phyloP scores from a whole-genome alignment of 2,888 invertebrate species.

The Microchrysa polita region DNA sequence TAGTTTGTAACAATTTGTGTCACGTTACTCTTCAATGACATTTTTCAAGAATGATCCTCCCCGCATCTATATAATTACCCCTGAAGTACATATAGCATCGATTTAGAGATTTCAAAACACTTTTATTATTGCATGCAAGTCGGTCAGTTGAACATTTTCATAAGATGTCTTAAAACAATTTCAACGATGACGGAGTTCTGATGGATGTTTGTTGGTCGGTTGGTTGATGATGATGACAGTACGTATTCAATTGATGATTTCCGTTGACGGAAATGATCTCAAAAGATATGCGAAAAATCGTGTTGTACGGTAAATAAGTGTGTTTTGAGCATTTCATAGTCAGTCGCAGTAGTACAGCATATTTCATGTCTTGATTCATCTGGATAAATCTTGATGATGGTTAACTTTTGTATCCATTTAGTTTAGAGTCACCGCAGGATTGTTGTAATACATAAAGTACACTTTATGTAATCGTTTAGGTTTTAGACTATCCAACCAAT shows the following conservation, averaged over 20 bases:
- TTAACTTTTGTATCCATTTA: not conserved
- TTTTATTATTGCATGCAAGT: slow-evolving; percentile 5
- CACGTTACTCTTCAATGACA: slow-evolving; percentile 16
- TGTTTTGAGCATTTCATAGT: not conserved
- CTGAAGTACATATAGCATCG: no score
- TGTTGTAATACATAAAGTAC: no score
- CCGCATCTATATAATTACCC: no score
- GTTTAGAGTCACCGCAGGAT: not conserved
- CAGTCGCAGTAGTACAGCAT: not conserved
- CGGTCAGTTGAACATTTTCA: slow-evolving; percentile 6
- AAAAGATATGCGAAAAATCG: slow-evolving; percentile 14
- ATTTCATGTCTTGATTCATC: slow-evolving; percentile 28
- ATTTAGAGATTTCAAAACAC: not conserved
- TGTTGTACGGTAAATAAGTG: not conserved
- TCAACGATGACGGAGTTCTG: not conserved
- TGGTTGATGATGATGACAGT: slow-evolving; percentile 1
- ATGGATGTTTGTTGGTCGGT: no score
- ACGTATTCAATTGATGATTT: slow-evolving; percentile 42
- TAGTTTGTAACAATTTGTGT: not conserved
- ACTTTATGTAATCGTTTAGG: not conserved
- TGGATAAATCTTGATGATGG: slow-evolving; percentile 22
- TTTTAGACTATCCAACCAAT: not conserved
- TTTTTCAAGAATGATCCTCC: slow-evolving; percentile 3
- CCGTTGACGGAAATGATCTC: slow-evolving; percentile 41
- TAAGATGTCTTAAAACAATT: not conserved